Evolutionary conservation across 2,888 invertebrate species (phyloP), one percentile per base, ranked within the genome.

Genomic region (Torymus texanus): DNA sequence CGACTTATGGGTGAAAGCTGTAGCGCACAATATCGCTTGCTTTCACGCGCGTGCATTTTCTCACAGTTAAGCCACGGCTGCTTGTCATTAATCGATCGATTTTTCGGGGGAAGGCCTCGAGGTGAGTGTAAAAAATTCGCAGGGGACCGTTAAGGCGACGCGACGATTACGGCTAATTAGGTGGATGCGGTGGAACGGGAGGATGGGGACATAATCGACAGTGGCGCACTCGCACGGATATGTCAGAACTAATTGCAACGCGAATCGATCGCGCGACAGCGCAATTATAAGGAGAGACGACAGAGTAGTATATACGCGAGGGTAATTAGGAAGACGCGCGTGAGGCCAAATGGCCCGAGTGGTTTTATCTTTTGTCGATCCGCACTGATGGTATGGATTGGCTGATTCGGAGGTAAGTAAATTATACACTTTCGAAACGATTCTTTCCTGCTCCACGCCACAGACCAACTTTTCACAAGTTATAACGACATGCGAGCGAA

Each of bases 131-230:
- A 70, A 55, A 41, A 12, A 66, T 21, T 55, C 13, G 62, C 51
- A 41, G 29, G 56, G 21, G 72, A 72, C 79, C 79, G 72, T 76
- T 75, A 75, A 73, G 12, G 62, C 21, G 59, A 41, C 11, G 66
- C 51, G 56, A 55, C 66, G 56, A 80, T 80, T 78, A 78, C 66
- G 56, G 70, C 66, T 78, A 77, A 80, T 80, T 80, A 71, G 74
- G 5, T 41, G 8, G 41, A 41, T 41, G 41, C 41, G 41, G 41
- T 8, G 41, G 41, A 8, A 41, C 41, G 41, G 41, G 8, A 8
- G 10, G 8, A 8, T 5, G 41, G 41, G 41, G 8, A 8, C 10
- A 29, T 55, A 61, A 78, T 66, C 53, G 66, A 67, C 41, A 41
- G 8, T 41, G 41, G 41, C 41, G 41, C 8, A 8, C 29, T 3